Evolutionary conservation across 2,113 vertebrate species (phyloP).

Genomic region (Cyanoramphus novaezelandiae): DNA sequence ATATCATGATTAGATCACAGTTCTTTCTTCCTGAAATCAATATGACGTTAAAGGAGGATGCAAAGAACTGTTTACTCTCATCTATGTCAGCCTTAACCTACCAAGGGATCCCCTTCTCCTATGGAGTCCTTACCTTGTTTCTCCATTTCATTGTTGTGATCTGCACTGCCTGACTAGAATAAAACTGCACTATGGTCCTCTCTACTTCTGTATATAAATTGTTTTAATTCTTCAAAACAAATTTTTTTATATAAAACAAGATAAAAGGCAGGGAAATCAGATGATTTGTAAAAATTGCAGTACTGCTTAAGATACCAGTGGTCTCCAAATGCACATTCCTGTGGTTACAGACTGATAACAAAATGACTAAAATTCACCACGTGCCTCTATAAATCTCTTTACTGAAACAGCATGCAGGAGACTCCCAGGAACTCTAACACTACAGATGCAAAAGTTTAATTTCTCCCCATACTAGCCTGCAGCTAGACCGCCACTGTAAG

Average conservation of each 20-base stretch:
- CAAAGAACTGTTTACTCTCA: not conserved
- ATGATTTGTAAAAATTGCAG: not conserved
- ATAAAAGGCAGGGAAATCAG: not conserved
- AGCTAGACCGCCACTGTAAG: conserved; percentile 41
- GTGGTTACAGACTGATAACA: conserved; percentile 27
- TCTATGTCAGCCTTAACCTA: not conserved
- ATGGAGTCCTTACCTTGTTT: not conserved
- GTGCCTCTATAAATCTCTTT: conserved; percentile 40
- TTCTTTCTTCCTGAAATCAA: not conserved
- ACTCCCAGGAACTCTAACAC: conserved; percentile 3
- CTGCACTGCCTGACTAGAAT: not conserved
- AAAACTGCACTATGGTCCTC: not conserved
- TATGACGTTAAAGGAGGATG: not conserved
- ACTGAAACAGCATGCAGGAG: not conserved
- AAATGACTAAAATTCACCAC: conserved; percentile 30
- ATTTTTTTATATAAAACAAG: not conserved
- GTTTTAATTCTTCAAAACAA: not conserved
- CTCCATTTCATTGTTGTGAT: not conserved
- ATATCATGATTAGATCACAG: not conserved
- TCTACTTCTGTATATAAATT: not conserved
- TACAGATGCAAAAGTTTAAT: conserved; percentile 46
- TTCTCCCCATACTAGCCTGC: not conserved
- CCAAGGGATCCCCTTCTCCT: not conserved
- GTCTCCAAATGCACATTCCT: not conserved
- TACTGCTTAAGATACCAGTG: not conserved